Evolutionary conservation across 1,140 invertebrate species (phyloP), one percentile per base, ranked within the genome.

Genomic region (Apis laboriosa): DNA sequence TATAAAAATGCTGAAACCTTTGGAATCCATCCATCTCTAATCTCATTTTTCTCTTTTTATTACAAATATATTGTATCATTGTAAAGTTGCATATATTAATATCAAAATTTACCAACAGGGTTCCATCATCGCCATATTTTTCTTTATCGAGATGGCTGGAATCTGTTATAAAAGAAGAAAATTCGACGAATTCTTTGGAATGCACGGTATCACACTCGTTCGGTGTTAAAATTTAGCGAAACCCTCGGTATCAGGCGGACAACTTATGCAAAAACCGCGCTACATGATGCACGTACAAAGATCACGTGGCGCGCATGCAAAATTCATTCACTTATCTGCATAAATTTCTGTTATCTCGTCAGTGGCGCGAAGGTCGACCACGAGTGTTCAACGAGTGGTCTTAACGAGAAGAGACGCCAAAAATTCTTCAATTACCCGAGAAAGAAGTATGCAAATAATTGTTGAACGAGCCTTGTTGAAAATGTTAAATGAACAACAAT

Each of bases 271-370:
- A 77, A 77, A 68, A 77, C 53, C 68, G 43, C 67, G 55, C 68
- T 34, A 43, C 13, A n/a, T 13, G 64, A 68, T 68, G 61, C 34
- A 66, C 53, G 53, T 64, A 77, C 24, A 34, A 15, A 9, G 19
- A 43, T 17, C 51, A 34, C 51, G 19, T 67, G 43, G 70, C 66
- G 60, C 17, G 55, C 55, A 78, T 78, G 55, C 77, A 70, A 58
- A 77, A 78, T 78, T 78, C 64, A 78, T 78, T 78, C 53, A 60
- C 34, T 58, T 70, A 60, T 70, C 66, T 70, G 77, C 53, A 78
- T 78, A 70, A 78, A 71, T 78, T 78, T 78, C 77, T 78, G 66
- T 78, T 78, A 70, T 78, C 77, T 78, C 12, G 66, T 17, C 56
- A 13, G 21, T 70, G 66, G 55, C 34, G 43, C 55, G 43, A 53